Conservation (phyloP, 2,797 vertebrate species). For the Rhabdophis nuchalis region DNA sequence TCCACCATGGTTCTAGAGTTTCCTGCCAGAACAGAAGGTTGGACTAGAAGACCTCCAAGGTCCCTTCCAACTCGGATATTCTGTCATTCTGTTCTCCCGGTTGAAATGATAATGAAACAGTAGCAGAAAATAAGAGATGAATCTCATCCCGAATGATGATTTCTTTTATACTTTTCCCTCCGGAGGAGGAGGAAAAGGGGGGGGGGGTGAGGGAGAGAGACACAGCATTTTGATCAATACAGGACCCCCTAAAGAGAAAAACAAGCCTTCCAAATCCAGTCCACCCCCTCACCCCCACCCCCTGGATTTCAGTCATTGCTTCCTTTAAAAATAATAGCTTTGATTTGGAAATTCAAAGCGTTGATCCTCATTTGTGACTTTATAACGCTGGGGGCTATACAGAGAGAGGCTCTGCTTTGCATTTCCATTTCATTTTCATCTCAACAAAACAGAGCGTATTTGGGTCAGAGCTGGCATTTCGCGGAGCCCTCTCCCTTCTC, state of each 20-base stretch:
- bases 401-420: constrained; percentile 40
- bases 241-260: constrained; percentile 44
- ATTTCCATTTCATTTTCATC: constrained; percentile 43
- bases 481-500: neutral
- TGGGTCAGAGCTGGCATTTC: constrained; percentile 41
- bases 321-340: constrained; percentile 25
- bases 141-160: neutral
- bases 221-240: constrained; percentile 34
- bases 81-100: neutral
- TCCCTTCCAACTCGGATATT: neutral
- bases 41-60: neutral
- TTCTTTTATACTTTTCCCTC: neutral
- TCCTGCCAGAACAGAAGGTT: no score
- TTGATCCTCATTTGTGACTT: constrained; percentile 47
- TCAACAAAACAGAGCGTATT: constrained; percentile 51
- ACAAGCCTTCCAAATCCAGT: constrained; percentile 32
- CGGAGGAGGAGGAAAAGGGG: neutral
- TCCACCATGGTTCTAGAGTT: no score
- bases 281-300: neutral
- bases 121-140: neutral
- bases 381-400: constrained; percentile 49
- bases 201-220: neutral
- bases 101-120: neutral
- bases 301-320: constrained; percentile 32
- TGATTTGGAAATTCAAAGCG: constrained; percentile 56